Evolutionary conservation across 2,888 invertebrate species (phyloP), one percentile per base, ranked within the genome.

Genomic region (Volucella bombylans): DNA sequence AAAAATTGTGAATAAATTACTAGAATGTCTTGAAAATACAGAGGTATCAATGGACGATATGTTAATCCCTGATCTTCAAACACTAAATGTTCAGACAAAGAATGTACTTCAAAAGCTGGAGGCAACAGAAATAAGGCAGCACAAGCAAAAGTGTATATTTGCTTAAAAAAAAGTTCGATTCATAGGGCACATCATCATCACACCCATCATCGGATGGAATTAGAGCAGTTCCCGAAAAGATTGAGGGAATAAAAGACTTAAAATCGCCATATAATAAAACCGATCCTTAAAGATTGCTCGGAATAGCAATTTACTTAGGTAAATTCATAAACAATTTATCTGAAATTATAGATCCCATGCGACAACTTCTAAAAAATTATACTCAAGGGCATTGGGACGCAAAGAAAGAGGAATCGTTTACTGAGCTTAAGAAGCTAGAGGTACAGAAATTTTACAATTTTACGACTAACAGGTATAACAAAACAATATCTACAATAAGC

Each of bases 31-130:
- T 38, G 65, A 65, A 69, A 87, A 86, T 52, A 78, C 86, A 10
- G 68, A 86, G 47, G 68, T 82, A 0, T 86, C 88, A 8, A 85
- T 88, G 67, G 88, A 88, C 67, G 89, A 88, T 61, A 73, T 88
- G 10, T 59, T 89, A 14, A 85, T 88, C 47, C 86, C 67, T 50
- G 50, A 74, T 39, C 10, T 65, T 11, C 55, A 73, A 43, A 23
- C 62, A 39, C 4, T 72, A 54, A 72, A 62, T 61, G 6, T 47
- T 1, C 52, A 31, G 39, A 72, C 72, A 0, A 18, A 45, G 4
- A 73, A 62, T 15, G 62, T 62, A 1, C 38, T 73, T 18, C n/a
- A 43, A 31, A 61, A 41, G 4, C 69, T 72, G 11, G 43, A 72
- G 6, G 61, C 43, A 61, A 61, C 71, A 18, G 61, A 49, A 59